Evolutionary conservation across 2,888 invertebrate genomes (phyloP).

Genomic region (Argynnis bischoffii): DNA sequence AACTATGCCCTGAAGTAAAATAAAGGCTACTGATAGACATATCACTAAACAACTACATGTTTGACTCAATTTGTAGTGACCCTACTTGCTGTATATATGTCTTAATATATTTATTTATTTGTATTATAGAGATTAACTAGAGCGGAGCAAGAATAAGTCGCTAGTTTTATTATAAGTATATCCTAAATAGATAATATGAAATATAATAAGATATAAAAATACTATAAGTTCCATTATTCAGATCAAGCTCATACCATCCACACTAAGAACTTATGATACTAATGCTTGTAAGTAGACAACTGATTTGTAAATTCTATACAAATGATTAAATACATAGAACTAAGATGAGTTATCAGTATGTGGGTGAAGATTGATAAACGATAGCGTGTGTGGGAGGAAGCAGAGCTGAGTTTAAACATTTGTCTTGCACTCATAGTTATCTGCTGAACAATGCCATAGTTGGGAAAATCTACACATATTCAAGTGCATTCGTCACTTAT

Average conservation of each 20-base stretch:
- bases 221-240: too few species aligned
- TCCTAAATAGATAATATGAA: too few species aligned
- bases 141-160: too few species aligned
- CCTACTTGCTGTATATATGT: too few species aligned
- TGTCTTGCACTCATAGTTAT: slow-evolving; percentile 64
- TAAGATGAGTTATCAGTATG: slow-evolving; percentile 42
- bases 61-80: too few species aligned
- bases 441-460: slow-evolving; percentile 33
- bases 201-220: too few species aligned
- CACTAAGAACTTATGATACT: neutral
- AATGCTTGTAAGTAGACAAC: slow-evolving; percentile 11
- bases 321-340: slow-evolving; percentile 22
- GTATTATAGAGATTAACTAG: too few species aligned
- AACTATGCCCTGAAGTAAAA: too few species aligned
- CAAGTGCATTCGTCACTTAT: neutral
- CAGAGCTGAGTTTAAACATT: slow-evolving; percentile 63
- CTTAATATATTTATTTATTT: too few species aligned
- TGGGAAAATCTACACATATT: slow-evolving; percentile 22
- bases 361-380: slow-evolving; percentile 61
- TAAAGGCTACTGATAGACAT: too few species aligned
- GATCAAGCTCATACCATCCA: neutral
- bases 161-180: too few species aligned
- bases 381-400: slow-evolving; percentile 56
- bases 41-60: too few species aligned
- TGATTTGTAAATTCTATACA: slow-evolving; percentile 20